Evolutionary conservation across 2,797 vertebrate genomes (phyloP), one percentile per base, ranked within the genome.

Genomic region (Poeciliopsis gracilis): DNA sequence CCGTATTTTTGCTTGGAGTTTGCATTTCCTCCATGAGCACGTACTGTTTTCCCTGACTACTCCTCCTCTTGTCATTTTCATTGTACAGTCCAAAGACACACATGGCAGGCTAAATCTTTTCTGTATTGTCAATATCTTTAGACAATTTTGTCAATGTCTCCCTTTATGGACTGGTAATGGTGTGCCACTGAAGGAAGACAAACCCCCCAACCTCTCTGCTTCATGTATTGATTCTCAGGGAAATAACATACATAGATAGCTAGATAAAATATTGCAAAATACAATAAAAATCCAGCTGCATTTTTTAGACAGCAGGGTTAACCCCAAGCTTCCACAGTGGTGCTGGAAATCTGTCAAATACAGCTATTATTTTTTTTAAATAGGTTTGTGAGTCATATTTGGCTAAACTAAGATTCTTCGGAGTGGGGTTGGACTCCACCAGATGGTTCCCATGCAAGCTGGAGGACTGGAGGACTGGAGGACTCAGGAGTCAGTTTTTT

Each of bases 291-390:
- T 63, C 10, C 13, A 61, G 4, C 63, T 67, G 20, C 36, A 5
- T 12, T 41, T 67, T 67, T 41, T 41, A 16, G 63, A 67, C 61
- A 66, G 5, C 8, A 8, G 18, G 61, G 18, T 66, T 23, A 66
- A 36, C 2, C 30, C 15, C 13, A 3, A 61, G 15, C 28, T 61
- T 38, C 18, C 33, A 38, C 10, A 12, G 5, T 79, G 83, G 82
- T 76, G 57, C 84, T 88, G 77, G 77, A 82, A 82, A 47, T 36
- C 36, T 33, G 7, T 59, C 13, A 30, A 59, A 8, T 53, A 25
- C 51, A 53, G 3, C 3, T 38, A 66, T 18, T 66, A 38, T 9
- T 38, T 66, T 38, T 66, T 63, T 66, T 66, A 0, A 36, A 36
- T 38, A 38, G 0, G 36, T 66, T 38, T 66, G 18, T 63, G 15